phyloP scores from a whole-genome alignment of 2,888 invertebrate genomes.

The Linyphia triangularis region DNA sequence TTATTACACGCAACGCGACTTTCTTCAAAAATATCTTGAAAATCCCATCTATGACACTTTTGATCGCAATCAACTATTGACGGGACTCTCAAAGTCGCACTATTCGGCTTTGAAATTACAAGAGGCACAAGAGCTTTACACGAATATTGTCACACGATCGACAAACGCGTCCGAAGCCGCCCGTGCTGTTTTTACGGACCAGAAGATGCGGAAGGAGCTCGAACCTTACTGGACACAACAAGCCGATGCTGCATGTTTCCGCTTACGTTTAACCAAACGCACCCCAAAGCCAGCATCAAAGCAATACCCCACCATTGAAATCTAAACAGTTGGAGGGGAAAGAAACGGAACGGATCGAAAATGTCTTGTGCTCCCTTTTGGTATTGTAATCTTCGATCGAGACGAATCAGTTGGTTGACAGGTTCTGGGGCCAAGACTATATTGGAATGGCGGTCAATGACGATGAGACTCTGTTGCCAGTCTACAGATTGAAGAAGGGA shows the following conservation, averaged over 20 bases:
- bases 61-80: slow-evolving; percentile 21
- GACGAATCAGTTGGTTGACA: no score
- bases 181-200: background rate
- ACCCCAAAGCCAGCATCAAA: no score
- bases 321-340: no score
- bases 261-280: background rate
- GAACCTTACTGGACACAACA: slow-evolving; percentile 14
- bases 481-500: no score
- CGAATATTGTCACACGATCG: background rate
- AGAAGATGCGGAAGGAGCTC: background rate
- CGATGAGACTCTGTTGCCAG: no score
- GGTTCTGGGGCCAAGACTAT: no score
- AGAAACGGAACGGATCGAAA: no score
- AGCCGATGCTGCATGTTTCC: background rate
- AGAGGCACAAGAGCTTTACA: background rate
- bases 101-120: background rate
- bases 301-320: no score
- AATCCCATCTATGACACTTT: slow-evolving; percentile 10
- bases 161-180: background rate
- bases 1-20: background rate
- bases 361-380: no score
- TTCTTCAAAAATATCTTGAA: slow-evolving; percentile 30
- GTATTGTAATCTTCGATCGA: no score
- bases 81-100: background rate
- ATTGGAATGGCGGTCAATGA: no score